Base-by-base conservation (phyloP, 1,140 invertebrate genomes). In the Drosophila baimaii region DNA sequence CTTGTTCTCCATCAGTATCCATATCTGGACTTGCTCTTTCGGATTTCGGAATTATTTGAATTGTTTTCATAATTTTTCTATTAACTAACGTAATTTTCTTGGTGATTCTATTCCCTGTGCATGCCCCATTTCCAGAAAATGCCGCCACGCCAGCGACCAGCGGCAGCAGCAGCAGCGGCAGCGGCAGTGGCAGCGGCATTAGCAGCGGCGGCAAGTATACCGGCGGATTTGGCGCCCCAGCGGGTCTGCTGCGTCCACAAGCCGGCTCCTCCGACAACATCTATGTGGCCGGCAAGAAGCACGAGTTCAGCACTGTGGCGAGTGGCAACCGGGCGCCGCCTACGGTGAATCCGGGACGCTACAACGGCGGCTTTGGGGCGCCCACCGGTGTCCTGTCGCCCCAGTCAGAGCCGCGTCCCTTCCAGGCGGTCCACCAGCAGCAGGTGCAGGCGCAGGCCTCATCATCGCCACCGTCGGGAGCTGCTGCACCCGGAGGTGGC, bases 141-240 rank as follows among this genome's bases (percentile, higher is more conserved):
- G 56, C 41, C 39, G 56, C 41, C 13, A 58, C 62, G 8, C 57
- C 51, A 5, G 15, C 61, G n/a, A 49, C 8, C 44, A 79, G 69
- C 57, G 62, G 10, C 46, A 29, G 27, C 29, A 64, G 8, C 31
- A 23, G 19, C 13, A 55, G 19, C 17, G 21, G 21, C 41, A 21
- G 21, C 25, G 17, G 21, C 3, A 17, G 12, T n/a, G n/a, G n/a
- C n/a, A n/a, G n/a, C n/a, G n/a, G n/a, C n/a, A n/a, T n/a, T n/a
- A n/a, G n/a, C n/a, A n/a, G n/a, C 19, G 19, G 33, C n/a, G 84
- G 81, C 56, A 89, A 89, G 5, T 89, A 90, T 37, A 89, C 84
- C 0, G 84, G 84, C 0, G 77, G 84, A 10, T 92, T 92, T 64
- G 91, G 91, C 0, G 91, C 83, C 5, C 80, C 91, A 0, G 58